Evolutionary conservation across 2,113 vertebrate genomes (phyloP).

Genomic region (Zonotrichia leucophrys): DNA sequence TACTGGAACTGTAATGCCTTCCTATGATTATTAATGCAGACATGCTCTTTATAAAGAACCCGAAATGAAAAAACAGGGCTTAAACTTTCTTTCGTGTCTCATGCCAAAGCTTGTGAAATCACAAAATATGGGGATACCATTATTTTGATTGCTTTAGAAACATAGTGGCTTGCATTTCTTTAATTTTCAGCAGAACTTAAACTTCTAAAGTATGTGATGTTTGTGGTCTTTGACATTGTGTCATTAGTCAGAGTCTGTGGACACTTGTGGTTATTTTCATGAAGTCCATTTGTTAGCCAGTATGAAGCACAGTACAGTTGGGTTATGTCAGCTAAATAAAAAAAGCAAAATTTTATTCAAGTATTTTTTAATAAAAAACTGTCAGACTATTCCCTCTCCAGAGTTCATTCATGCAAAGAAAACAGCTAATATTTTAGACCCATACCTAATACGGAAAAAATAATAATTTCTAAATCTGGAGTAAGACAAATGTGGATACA

Average conservation of each 20-base stretch:
- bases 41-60: not conserved
- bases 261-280: not conserved
- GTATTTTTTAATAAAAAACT: conserved; percentile 37
- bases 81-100: not conserved
- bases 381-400: not conserved
- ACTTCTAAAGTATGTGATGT: not conserved
- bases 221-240: not conserved
- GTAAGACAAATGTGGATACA: not conserved
- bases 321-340: not conserved
- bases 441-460: conserved; percentile 9
- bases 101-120: not conserved
- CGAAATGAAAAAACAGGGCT: not conserved
- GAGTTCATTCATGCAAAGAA: not conserved
- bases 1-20: not conserved
- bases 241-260: not conserved
- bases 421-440: conserved; percentile 25
- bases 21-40: not conserved
- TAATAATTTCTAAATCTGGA: conserved; percentile 32
- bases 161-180: not conserved
- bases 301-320: not conserved
- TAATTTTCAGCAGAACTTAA: not conserved
- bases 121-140: not conserved
- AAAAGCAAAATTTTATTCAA: not conserved
- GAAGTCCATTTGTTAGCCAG: not conserved
- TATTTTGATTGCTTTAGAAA: not conserved